A percentile compares a stretch with the other conserved stretches of the same genome.
phyloP scores from a whole-genome alignment of 2,888 invertebrate genomes.

The Sarcophaga caerulescens region DNA sequence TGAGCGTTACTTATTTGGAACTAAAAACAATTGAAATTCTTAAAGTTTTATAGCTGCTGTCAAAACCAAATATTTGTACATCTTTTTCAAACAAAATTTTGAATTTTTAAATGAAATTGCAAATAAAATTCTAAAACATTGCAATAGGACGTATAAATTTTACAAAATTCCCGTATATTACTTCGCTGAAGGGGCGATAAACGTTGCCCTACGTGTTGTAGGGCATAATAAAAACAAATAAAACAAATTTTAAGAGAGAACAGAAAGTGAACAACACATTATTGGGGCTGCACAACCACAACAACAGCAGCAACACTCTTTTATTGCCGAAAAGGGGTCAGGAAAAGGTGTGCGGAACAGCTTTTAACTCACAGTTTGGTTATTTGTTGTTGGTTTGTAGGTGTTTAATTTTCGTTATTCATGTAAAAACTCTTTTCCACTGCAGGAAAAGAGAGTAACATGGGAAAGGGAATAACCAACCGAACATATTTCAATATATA shows the following conservation, averaged over 20 bases:
- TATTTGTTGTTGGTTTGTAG: neutral
- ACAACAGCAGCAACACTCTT: neutral
- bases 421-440: slow-evolving; percentile 8
- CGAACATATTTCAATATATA: slow-evolving; percentile 5
- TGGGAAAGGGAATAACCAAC: neutral
- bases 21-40: too few species aligned
- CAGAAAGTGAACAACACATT: slow-evolving; percentile 14
- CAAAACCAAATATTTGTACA: too few species aligned
- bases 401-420: neutral
- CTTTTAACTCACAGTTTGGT: neutral
- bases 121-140: too few species aligned
- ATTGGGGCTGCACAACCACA: neutral
- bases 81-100: too few species aligned
- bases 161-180: too few species aligned
- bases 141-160: too few species aligned
- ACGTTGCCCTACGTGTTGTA: neutral
- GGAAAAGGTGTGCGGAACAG: neutral
- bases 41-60: too few species aligned
- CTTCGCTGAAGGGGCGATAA: neutral
- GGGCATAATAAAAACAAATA: slow-evolving; percentile 1
- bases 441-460: neutral
- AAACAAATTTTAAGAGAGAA: neutral
- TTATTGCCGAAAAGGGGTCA: neutral
- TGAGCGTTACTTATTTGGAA: too few species aligned
- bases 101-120: too few species aligned